Evolutionary conservation across 2,797 vertebrate genomes (phyloP).

Genomic region (Hephaestus fuliginosus): DNA sequence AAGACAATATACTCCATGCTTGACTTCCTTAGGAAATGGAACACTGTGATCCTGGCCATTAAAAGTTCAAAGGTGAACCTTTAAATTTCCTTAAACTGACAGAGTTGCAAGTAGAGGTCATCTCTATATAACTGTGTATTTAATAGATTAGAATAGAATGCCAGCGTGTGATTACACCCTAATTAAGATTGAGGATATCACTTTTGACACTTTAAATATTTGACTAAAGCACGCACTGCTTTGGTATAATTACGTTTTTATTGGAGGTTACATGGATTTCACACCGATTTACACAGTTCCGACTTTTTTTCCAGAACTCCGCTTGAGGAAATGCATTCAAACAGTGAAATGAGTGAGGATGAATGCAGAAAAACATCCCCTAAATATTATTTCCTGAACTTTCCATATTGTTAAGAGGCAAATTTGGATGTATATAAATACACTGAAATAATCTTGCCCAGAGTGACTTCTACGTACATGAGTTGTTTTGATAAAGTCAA

Average conservation of each 20-base stretch:
- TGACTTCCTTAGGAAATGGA: conserved; percentile 81
- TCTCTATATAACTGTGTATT: conserved; percentile 20
- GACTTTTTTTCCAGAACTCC: background rate
- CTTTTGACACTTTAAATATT: conserved; percentile 19
- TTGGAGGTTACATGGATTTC: conserved; percentile 17
- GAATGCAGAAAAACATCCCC: background rate
- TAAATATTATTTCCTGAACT: background rate
- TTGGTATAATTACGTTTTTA: conserved; percentile 2
- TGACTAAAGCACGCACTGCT: background rate
- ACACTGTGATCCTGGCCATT: conserved; percentile 69
- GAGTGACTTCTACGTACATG: background rate
- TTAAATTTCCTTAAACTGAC: conserved; percentile 67
- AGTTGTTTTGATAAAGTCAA: conserved; percentile 8
- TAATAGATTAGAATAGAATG: conserved; percentile 33
- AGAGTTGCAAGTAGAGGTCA: conserved; percentile 67
- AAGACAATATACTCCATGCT: conserved; percentile 78
- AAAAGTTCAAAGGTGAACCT: conserved; percentile 77
- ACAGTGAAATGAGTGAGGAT: background rate
- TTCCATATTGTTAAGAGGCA: background rate
- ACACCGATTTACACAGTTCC: background rate
- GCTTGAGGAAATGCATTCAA: background rate
- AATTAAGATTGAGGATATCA: conserved; percentile 38
- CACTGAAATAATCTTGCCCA: background rate
- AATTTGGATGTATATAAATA: background rate
- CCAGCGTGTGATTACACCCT: conserved; percentile 35